Conservation (phyloP, 2,888 invertebrate species). For the Crematogaster levior region DNA sequence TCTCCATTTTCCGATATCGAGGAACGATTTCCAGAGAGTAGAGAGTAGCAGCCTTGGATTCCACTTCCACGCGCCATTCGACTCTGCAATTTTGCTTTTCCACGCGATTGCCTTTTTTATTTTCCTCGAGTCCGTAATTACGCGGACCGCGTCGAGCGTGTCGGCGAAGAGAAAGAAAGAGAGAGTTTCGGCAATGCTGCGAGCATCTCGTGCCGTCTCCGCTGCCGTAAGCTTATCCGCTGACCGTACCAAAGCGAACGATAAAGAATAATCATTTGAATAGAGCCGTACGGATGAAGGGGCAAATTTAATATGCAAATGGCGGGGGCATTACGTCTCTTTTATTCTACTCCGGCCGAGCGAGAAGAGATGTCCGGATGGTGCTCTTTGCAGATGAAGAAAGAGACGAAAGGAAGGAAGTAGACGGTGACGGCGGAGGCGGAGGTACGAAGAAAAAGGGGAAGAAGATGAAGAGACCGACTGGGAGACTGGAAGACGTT, state of each 20-base stretch:
- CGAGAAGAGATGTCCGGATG: constrained; percentile 51
- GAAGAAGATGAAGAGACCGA: constrained; percentile 35
- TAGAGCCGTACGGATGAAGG: constrained; percentile 68
- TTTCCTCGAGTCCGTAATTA: constrained; percentile 47
- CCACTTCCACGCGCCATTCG: constrained; percentile 69
- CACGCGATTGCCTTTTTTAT: constrained; percentile 66
- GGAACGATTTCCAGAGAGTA: constrained; percentile 62
- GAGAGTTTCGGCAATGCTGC: constrained; percentile 52
- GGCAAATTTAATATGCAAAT: constrained; percentile 81
- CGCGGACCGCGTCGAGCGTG: constrained; percentile 21
- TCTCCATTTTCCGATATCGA: constrained; percentile 45
- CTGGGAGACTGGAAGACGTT: neutral
- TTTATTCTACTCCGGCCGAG: constrained; percentile 68
- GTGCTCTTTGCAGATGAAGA: constrained; percentile 37
- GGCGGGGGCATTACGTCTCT: constrained; percentile 73
- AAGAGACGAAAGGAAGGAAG: constrained; percentile 36
- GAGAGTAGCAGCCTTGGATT: constrained; percentile 72
- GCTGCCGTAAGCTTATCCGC: constrained; percentile 41
- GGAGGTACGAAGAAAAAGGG: constrained; percentile 31
- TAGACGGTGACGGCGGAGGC: constrained; percentile 1
- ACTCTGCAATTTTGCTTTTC: constrained; percentile 69
- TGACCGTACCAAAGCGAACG: constrained; percentile 59
- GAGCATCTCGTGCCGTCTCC: constrained; percentile 33
- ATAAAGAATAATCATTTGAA: constrained; percentile 77
- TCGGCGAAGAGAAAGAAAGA: constrained; percentile 42